Evolutionary conservation across 2,888 invertebrate species (phyloP), one percentile per base, ranked within the genome.

Genomic region (Euproctis similis): DNA sequence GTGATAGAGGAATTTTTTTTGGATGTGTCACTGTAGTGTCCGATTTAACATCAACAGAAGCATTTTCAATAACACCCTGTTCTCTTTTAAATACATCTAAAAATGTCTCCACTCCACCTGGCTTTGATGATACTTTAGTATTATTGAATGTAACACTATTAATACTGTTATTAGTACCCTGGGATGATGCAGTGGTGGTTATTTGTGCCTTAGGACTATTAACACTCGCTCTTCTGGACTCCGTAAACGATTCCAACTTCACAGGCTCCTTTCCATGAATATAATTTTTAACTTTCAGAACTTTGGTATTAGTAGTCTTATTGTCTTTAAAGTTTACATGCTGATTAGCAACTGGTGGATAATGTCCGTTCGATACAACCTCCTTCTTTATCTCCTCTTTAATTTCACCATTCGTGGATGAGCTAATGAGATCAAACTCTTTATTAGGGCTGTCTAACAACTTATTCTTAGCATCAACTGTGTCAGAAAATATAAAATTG

Each of bases 51-150:
- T 51, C 44, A 17, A 58, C 42, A 16, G 46, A 27, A 13, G 42
- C 30, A 34, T 53, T 61, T 28, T 65, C 68, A 33, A 66, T 57
- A 29, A 73, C 48, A 13, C 78, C 76, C 46, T 82, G 82, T 43
- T 82, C 84, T 52, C 82, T 68, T 39, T 82, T 82, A 42, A 81
- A 84, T 21, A 84, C 84, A 75, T 84, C 84, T 39, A 84, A 53
- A 59, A 81, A 84, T 5, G 81, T 82, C 51, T 80, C 78, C 5
- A 62, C 35, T 1, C 53, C 60, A 25, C 55, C 38, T 21, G 48
- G 53, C 36, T 70, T 72, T 20, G 46, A 43, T 16, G 52, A 30
- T 13, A 53, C 29, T 42, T 66, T 71, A 4, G 38, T 48, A 59
- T 52, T 66, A 51, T 50, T 71, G 26, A 57, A 46, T 56, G 61